A percentile compares a stretch with the other conserved stretches of the same genome.
These are phyloP conservation scores for Microcebus murinus DNA, from an alignment of 2,113 vertebrate genomes.

Conservation along the genomic window DNA sequence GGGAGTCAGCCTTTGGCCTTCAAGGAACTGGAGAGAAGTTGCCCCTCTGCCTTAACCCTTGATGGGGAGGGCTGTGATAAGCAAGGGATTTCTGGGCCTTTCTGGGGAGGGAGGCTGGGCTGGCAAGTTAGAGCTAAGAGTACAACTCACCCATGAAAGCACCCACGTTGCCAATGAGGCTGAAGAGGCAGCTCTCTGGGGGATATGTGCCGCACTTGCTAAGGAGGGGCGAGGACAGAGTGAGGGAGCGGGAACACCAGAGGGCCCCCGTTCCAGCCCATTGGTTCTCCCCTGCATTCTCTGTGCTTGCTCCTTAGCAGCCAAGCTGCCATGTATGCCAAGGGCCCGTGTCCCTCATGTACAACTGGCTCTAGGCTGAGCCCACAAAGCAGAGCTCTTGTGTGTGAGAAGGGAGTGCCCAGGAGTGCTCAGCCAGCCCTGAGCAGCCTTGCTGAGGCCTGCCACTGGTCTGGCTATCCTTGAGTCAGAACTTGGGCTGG, in stretches of 20 bases:
- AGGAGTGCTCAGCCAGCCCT: neutral
- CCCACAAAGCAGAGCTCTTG: neutral
- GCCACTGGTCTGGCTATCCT: neutral
- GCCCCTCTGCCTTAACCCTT: neutral
- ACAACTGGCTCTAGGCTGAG: neutral
- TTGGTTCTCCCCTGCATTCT: neutral
- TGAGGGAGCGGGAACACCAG: neutral
- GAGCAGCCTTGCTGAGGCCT: neutral
- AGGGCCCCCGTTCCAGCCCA: neutral
- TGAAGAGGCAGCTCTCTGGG: conserved; percentile 96
- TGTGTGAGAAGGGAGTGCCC: neutral
- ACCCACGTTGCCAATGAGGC: conserved; percentile 94
- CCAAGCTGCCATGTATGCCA: neutral
- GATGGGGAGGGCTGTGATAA: neutral
- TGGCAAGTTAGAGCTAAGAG: neutral
- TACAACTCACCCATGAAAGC: conserved; percentile 94
- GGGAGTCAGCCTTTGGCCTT: neutral
- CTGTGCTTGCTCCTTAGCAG: neutral
- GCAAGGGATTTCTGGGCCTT: neutral
- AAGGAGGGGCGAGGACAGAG: conserved; percentile 48
- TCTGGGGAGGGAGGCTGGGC: neutral
- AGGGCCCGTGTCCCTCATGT: neutral
- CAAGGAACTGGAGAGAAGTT: neutral
- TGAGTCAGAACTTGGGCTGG: neutral
- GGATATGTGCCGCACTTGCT: conserved; percentile 96